A percentile compares a stretch with the other conserved stretches of the same genome.
phyloP scores from a whole-genome alignment of 1,140 invertebrate species.

The Philotrypesis tridentata region DNA sequence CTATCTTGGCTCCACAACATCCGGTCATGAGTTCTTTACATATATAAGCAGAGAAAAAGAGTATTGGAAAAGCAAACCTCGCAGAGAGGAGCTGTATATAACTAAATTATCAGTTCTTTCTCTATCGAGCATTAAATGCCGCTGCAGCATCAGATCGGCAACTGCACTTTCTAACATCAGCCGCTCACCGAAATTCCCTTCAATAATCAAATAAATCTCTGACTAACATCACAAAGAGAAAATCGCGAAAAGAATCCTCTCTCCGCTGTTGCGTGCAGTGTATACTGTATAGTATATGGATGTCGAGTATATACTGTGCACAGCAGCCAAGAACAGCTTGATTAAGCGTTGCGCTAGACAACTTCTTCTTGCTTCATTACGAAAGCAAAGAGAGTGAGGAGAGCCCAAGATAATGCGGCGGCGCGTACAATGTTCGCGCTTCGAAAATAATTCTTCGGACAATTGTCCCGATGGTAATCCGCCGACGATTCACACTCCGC shows the following conservation, averaged over 20 bases:
- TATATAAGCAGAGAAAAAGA: too few species aligned
- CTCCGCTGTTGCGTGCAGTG: too few species aligned
- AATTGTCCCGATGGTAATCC: constrained; percentile 2
- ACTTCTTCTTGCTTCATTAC: background rate
- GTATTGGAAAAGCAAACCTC: too few species aligned
- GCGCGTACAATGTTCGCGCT: background rate
- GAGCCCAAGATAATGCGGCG: background rate
- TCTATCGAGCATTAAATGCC: background rate
- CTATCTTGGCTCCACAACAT: too few species aligned
- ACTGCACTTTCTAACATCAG: background rate
- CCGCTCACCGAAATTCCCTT: background rate
- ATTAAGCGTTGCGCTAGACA: background rate
- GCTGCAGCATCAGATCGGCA: background rate
- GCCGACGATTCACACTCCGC: background rate
- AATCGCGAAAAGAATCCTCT: background rate
- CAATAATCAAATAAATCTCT: background rate
- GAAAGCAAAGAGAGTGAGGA: background rate
- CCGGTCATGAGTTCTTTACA: too few species aligned
- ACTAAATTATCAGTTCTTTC: background rate
- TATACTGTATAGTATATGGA: too few species aligned
- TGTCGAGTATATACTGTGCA: too few species aligned
- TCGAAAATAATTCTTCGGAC: constrained; percentile 23
- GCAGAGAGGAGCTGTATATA: background rate
- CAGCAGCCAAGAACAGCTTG: background rate
- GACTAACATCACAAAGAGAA: background rate